These are phyloP conservation scores for Bacillus rossius DNA, from an alignment of 1,140 invertebrate genomes.

Conservation along the genomic window DNA sequence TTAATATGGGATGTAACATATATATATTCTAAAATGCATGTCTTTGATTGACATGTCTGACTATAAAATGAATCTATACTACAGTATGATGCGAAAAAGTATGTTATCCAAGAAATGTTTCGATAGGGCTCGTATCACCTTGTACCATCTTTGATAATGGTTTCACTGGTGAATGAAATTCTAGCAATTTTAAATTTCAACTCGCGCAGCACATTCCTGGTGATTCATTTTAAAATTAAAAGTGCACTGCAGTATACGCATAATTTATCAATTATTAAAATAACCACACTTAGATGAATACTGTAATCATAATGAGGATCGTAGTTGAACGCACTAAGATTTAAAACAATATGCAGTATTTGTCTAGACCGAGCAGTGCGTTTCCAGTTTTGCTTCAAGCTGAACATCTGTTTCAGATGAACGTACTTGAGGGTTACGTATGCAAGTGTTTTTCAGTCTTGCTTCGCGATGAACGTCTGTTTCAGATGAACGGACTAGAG, in stretches of 20 bases:
- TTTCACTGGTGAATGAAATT: background rate
- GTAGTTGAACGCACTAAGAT: slow-evolving; percentile 18
- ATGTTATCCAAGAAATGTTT: no score
- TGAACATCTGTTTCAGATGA: no score
- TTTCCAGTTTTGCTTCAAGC: background rate
- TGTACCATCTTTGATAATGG: background rate
- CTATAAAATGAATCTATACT: no score
- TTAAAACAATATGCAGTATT: slow-evolving; percentile 13
- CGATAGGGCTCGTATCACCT: background rate
- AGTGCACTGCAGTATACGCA: slow-evolving; percentile 12
- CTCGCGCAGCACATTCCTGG: slow-evolving; percentile 11
- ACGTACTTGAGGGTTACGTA: no score
- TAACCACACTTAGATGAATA: slow-evolving; percentile 14
- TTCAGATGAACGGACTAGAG: no score
- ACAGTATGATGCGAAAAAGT: no score
- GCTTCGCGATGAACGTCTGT: no score
- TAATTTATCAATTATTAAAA: slow-evolving; percentile 13
- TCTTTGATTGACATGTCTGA: no score
- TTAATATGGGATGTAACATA: no score
- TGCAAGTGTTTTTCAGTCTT: no score
- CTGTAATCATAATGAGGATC: slow-evolving; percentile 19
- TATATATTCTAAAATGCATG: no score
- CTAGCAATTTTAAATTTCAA: slow-evolving; percentile 2
- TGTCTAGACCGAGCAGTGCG: slow-evolving; percentile 18
- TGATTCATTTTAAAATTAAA: slow-evolving; percentile 9